Conservation (phyloP, 2,797 vertebrate species). For the Pseudochirops corinnae region DNA sequence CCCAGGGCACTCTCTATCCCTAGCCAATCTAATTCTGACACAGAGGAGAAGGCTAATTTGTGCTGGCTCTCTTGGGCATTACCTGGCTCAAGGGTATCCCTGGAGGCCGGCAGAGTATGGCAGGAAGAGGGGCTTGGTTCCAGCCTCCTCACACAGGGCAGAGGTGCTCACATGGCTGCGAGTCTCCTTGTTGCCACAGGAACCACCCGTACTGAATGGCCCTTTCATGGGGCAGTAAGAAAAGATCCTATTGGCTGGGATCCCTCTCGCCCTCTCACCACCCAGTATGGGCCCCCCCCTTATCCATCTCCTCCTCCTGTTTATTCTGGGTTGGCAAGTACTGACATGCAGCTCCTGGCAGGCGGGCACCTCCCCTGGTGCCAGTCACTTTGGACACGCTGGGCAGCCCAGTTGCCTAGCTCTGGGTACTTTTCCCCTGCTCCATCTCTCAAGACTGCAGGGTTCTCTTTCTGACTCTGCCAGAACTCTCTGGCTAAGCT, state of each 20-base stretch:
- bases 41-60: conserved; percentile 16
- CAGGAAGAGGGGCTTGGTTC: background rate
- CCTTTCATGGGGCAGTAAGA: conserved; percentile 83
- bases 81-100: conserved; percentile 68
- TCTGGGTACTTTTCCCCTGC: background rate
- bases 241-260: conserved; percentile 73
- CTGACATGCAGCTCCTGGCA: conserved; percentile 53
- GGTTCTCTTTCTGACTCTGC: background rate
- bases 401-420: background rate
- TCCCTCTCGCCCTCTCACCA: conserved; percentile 26
- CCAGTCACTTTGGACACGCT: conserved; percentile 36
- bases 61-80: conserved; percentile 50
- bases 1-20: background rate
- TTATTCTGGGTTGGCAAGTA: conserved; percentile 71
- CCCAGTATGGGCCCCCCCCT: conserved; percentile 54
- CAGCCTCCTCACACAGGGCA: conserved; percentile 32
- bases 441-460: background rate
- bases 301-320: conserved; percentile 62
- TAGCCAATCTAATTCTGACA: background rate
- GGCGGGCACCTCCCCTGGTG: conserved; percentile 40
- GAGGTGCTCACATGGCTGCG: conserved; percentile 75
- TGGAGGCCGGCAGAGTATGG: conserved; percentile 24
- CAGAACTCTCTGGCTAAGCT: conserved; percentile 20
- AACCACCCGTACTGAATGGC: conserved; percentile 83
- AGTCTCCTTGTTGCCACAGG: conserved; percentile 85